These are phyloP conservation scores for Epinotia demarniana DNA, from an alignment of 2,888 invertebrate genomes.

Conservation along the genomic window DNA sequence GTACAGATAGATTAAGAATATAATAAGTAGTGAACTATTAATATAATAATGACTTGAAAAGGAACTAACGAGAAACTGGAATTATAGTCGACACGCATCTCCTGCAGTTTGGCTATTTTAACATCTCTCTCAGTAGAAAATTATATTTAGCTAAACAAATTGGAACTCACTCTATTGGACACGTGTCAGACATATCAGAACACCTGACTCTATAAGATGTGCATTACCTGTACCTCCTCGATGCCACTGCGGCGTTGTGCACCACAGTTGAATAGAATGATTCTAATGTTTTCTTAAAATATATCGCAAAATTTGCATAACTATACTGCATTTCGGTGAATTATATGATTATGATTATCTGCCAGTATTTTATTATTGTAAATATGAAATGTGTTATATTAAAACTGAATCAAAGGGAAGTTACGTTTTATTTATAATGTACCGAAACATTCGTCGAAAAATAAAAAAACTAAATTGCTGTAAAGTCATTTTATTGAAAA, in stretches of 20 bases:
- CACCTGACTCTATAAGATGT: neutral
- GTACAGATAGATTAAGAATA: conserved; percentile 53
- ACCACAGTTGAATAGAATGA: neutral
- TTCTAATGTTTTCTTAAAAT: conserved; percentile 30
- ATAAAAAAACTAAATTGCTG: conserved; percentile 43
- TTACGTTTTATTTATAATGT: conserved; percentile 60
- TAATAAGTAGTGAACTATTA: conserved; percentile 40
- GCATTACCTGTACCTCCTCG: neutral
- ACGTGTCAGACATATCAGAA: neutral
- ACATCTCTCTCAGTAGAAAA: neutral
- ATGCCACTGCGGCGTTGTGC: neutral
- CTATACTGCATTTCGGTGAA: conserved; percentile 46
- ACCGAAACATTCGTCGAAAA: conserved; percentile 37
- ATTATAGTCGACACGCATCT: neutral
- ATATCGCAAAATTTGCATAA: conserved; percentile 37
- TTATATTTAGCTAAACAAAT: neutral
- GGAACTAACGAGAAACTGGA: conserved; percentile 31
- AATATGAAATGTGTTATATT: conserved; percentile 80
- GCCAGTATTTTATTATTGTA: conserved; percentile 82
- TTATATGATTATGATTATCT: conserved; percentile 67
- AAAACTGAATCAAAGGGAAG: conserved; percentile 71
- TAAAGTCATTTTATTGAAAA: conserved; percentile 78
- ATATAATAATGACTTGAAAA: conserved; percentile 18
- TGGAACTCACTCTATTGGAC: neutral
- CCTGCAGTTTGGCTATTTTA: neutral